Conservation (phyloP, 2,888 invertebrate genomes). For the Hypomecis punctinalis region DNA sequence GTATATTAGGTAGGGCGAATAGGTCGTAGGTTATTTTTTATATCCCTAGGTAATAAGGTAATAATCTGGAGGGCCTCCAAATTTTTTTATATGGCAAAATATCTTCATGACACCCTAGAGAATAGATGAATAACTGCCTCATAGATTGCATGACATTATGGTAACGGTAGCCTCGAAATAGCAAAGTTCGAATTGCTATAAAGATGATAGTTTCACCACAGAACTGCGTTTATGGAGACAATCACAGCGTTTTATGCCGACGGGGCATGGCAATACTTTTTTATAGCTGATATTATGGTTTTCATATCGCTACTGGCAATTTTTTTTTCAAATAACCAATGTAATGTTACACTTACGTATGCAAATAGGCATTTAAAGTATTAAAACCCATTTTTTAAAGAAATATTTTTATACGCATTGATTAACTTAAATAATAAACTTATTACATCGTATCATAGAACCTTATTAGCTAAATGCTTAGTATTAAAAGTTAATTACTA, state of each 20-base stretch:
- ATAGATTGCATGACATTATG: constrained; percentile 7
- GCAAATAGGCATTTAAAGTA: background rate
- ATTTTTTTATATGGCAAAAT: no score
- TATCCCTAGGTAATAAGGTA: background rate
- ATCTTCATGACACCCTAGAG: background rate
- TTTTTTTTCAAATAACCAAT: constrained; percentile 3
- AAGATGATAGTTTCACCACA: constrained; percentile 33
- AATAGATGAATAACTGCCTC: background rate
- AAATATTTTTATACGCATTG: no score
- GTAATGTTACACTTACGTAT: background rate
- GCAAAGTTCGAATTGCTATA: constrained; percentile 50
- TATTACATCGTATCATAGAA: constrained; percentile 4
- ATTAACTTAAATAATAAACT: background rate
- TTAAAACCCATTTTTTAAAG: no score
- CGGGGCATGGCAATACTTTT: constrained; percentile 13
- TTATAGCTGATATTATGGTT: constrained; percentile 7
- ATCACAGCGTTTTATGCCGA: constrained; percentile 20
- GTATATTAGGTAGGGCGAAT: background rate
- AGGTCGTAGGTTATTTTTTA: background rate
- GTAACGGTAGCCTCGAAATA: constrained; percentile 50
- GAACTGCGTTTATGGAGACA: constrained; percentile 22
- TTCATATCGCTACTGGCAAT: constrained; percentile 1
- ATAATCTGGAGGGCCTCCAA: no score
- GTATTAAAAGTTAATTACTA: background rate
- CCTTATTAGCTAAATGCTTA: constrained; percentile 11